These are phyloP conservation scores for Protobothrops mucrosquamatus DNA, from an alignment of 2,113 vertebrate genomes.

Conservation along the genomic window DNA sequence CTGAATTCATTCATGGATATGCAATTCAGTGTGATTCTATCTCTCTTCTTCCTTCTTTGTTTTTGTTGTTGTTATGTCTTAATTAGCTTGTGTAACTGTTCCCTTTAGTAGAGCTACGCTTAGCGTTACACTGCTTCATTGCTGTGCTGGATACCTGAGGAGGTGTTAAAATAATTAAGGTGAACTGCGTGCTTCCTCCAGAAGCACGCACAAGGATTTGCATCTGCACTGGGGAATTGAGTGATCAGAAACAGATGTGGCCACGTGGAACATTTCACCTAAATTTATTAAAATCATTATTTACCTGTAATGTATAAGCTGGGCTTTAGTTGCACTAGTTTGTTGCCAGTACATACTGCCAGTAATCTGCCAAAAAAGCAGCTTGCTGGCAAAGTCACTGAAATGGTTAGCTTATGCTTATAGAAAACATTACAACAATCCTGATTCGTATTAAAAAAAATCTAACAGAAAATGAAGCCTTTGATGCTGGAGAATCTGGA, in stretches of 20 bases:
- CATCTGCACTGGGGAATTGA: slow-evolving; percentile 34
- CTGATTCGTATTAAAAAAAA: slow-evolving; percentile 53
- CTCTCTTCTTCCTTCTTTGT: not conserved
- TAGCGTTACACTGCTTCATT: not conserved
- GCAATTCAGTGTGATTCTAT: not conserved
- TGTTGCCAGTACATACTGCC: slow-evolving; percentile 58
- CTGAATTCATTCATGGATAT: not conserved
- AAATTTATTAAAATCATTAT: slow-evolving; percentile 72
- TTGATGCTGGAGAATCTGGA: slow-evolving; percentile 64
- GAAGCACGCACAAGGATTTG: slow-evolving; percentile 44
- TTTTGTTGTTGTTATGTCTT: not conserved
- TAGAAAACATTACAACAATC: slow-evolving; percentile 57
- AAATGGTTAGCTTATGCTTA: slow-evolving; percentile 56
- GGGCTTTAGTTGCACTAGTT: slow-evolving; percentile 53
- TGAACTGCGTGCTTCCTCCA: slow-evolving; percentile 48
- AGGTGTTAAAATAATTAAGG: slow-evolving; percentile 59
- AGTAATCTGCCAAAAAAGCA: slow-evolving; percentile 64
- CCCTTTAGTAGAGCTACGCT: not conserved
- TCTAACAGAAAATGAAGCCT: slow-evolving; percentile 55
- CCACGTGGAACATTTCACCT: slow-evolving; percentile 66
- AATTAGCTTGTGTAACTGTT: slow-evolving; percentile 1
- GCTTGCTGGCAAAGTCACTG: slow-evolving; percentile 56
- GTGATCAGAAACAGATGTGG: slow-evolving; percentile 66
- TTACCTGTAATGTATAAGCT: slow-evolving; percentile 69
- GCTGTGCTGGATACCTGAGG: slow-evolving; percentile 38